Base-by-base conservation (phyloP, 2,888 invertebrate species). In the Nebria brevicollis region DNA sequence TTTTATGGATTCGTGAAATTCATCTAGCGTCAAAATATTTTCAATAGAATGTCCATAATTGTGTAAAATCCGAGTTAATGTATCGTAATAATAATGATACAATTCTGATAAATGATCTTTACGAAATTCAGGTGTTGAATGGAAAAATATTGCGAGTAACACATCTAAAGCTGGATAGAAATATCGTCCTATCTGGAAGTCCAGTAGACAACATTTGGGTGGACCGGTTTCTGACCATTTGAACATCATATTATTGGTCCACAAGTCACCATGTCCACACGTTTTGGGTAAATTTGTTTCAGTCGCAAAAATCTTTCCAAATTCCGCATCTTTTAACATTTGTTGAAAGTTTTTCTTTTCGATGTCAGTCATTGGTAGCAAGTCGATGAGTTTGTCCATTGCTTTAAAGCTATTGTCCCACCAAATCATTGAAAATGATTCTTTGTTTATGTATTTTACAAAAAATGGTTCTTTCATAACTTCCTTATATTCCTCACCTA, bases 81-180 rank as follows among this genome's bases (percentile, higher is more conserved):
- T 83, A 7, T 85, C 68, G 80, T 86, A 86, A 82, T 88, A 88
- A 83, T 84, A 85, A 6, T 83, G 82, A 72, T 87, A 75, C n/a
- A 88, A 79, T 66, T 84, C 83, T 5, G 84, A 73, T 20, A 83
- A 85, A 82, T 87, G 83, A 54, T 83, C 11, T 10, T 85, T 82
- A 11, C 87, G 83, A 20, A 87, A 85, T 41, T 66, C 70, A 54
- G 84, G 85, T 68, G 85, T 83, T 0, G 87, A 86, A 74, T 87
- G 88, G 6, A 84, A 84, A 26, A 85, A 83, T n/a, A 88, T 79
- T 77, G 87, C 85, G 72, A 86, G 85, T 5, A 86, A 66, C 0
- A 87, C 85, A 77, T 88, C 88, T 7, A 84, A 68, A 84, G 85
- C 6, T 87, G 68, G 86, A 66, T 1, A 87, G 85, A 77, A 88